Evolutionary conservation across 2,888 invertebrate species (phyloP).

Genomic region (Drosophila mayaguana): DNA sequence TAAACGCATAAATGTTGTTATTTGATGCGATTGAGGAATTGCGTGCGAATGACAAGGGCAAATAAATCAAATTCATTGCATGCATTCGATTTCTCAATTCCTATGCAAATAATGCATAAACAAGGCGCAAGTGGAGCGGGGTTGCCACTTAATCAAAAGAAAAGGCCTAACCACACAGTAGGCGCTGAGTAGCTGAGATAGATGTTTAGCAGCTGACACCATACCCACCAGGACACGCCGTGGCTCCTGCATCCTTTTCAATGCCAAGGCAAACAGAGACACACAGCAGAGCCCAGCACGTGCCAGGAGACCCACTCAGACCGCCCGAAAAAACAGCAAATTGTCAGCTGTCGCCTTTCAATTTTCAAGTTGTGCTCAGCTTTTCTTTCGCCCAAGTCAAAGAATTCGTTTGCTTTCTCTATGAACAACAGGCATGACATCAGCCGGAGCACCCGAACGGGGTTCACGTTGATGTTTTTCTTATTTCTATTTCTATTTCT

Average conservation of each 20-base stretch:
- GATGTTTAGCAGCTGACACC: conserved; percentile 20
- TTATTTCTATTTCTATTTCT: conserved; percentile 1
- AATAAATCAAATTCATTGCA: conserved; percentile 66
- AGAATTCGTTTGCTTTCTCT: conserved; percentile 57
- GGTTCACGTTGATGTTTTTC: conserved; percentile 22
- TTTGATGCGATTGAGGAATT: conserved; percentile 36
- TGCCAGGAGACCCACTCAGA: conserved; percentile 44
- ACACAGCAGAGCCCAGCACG: conserved; percentile 52
- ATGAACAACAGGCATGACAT: conserved; percentile 61
- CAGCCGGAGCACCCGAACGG: conserved; percentile 54
- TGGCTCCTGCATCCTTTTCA: conserved; percentile 41
- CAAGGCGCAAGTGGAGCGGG: too few species aligned
- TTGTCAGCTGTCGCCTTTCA: conserved; percentile 59
- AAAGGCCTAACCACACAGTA: conserved; percentile 72
- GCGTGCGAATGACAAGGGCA: conserved; percentile 23
- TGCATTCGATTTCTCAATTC: conserved; percentile 54
- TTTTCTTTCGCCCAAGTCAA: conserved; percentile 26
- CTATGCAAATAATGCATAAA: conserved; percentile 64
- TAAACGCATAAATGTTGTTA: conserved; percentile 27
- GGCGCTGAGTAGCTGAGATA: conserved; percentile 2
- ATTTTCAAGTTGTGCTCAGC: conserved; percentile 42
- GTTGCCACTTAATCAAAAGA: conserved; percentile 73
- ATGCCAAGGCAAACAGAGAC: conserved; percentile 39
- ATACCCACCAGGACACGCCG: conserved; percentile 7
- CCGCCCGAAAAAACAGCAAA: conserved; percentile 2